Base-by-base conservation (phyloP, 2,797 vertebrate genomes). In the Lacerta viridis region DNA sequence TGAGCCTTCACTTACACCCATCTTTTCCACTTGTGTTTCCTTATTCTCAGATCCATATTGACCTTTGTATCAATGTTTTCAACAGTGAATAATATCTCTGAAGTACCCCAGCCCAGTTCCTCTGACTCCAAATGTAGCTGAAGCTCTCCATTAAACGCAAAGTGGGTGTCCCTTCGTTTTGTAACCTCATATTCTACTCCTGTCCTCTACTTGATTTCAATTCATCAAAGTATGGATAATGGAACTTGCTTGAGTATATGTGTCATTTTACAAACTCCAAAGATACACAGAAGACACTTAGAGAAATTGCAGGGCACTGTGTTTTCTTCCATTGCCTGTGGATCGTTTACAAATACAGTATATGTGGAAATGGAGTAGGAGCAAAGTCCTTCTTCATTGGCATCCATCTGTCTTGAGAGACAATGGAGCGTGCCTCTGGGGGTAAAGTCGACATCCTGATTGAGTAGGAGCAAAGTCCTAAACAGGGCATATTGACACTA, bases 31-130 rank as follows among this genome's bases (percentile, higher is more conserved):
- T 69, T 76, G n/a, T n/a, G 7, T 71, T 92, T 66, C 1, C 33
- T 93, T 89, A 74, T 82, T 0, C 18, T 4, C 71, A 80, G 33
- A 77, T 93, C 46, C n/a, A 1, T n/a, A 68, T 8, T 78, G 74
- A 59, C 39, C 85, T 80, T 1, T 29, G 82, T 80, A 87, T 69
- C 89, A 89, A 74, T 2, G 77, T 66, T 88, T 92, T 43, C 84
- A 50, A 91, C 17, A 89, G n/a, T 18, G 77, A 84, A 85, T 25
- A 0, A 0, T 84, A 68, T 85, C 90, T 72, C 41, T 72, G 88
- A 90, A 89, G 71, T 85, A 55, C 69, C 64, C 61, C 84, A 79
- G n/a, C 85, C 79, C 86, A 83, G 18, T 71, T 82, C 6, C 0
- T 72, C 1, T 36, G 86, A 86, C 80, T 80, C 11, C 83, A 2